These are phyloP conservation scores for Cylloceria caligata DNA, from an alignment of 2,888 invertebrate species.

Conservation along the genomic window DNA sequence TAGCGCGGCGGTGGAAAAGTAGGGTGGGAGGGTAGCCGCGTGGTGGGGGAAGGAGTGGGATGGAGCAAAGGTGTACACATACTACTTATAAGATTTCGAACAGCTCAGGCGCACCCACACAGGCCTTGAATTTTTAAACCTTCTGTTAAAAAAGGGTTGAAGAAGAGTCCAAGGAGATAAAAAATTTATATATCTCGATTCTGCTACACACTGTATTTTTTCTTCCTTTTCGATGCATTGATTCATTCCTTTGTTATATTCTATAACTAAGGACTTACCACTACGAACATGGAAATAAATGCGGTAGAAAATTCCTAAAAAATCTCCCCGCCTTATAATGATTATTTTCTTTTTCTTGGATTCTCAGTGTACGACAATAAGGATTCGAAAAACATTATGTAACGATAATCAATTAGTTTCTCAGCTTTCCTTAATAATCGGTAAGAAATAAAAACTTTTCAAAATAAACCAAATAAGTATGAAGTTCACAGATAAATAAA, in stretches of 20 bases:
- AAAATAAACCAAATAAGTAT: conserved; percentile 58
- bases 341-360: conserved; percentile 13
- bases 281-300: conserved; percentile 53
- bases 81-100: too few relatives aligned
- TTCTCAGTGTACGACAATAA: conserved; percentile 68
- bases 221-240: conserved; percentile 27
- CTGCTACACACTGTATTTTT: too few relatives aligned
- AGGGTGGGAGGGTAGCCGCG: too few relatives aligned
- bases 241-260: conserved; percentile 44
- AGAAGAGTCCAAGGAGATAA: too few relatives aligned
- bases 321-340: conserved; percentile 5
- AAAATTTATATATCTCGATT: too few relatives aligned
- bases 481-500: conserved; percentile 17
- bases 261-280: too few relatives aligned
- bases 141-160: too few relatives aligned
- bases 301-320: conserved; percentile 43
- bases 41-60: too few relatives aligned
- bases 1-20: too few relatives aligned
- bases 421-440: conserved; percentile 59
- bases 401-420: conserved; percentile 70
- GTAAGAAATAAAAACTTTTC: conserved; percentile 55
- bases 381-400: conserved; percentile 80
- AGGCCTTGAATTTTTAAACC: too few relatives aligned
- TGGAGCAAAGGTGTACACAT: too few relatives aligned
- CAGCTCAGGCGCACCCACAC: too few relatives aligned